Base-by-base conservation (phyloP, 92 coral and sea anemone genomes). In the Micromussa lordhowensis region DNA sequence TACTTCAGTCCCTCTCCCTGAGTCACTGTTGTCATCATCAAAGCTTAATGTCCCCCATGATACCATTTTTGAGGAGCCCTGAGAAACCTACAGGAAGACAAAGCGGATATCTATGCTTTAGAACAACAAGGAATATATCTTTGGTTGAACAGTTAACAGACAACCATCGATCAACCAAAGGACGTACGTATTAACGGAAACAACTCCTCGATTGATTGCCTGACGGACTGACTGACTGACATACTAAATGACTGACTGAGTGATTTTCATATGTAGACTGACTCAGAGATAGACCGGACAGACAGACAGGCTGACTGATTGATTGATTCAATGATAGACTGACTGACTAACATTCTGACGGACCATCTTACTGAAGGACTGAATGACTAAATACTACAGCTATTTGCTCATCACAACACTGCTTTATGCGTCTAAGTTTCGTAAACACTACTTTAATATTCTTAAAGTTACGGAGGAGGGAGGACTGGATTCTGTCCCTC, bases 1-100 rank as follows among this genome's bases (percentile, higher is more conserved):
- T 51, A 86, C 64, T 44, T 78, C 89, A 40, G 83, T 86, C 22
- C 89, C 89, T 64, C 76, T 48, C 18, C 89, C 88, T 29, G 89
- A 86, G 54, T 86, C 89, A 17, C 82, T 75, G 83, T 77, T 75
- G 64, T 74, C 88, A 31, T 29, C 8, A 22, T 77, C 81, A 48
- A 78, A 26, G 77, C 76, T 86, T 24, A 77, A 83, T 16, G 64
- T 68, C 24, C 89, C 77, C 89, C 83, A 77, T 0, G 89, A 16
- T 11, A 86, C 83, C 64, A 77, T 19, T 38, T 86, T 86, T 21
- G 83, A 77, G 19, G 89, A 77, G 22, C 30, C 82, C 55, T 86
- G 69, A 15, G 81, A 85, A 10, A 59, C 53, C 75, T 75, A 59
- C 28, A 36, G 55, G 55, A 28, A 66, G 14, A 28, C 14, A 66